Conservation (phyloP, 2,888 invertebrate species). For the Apantesis nais region DNA sequence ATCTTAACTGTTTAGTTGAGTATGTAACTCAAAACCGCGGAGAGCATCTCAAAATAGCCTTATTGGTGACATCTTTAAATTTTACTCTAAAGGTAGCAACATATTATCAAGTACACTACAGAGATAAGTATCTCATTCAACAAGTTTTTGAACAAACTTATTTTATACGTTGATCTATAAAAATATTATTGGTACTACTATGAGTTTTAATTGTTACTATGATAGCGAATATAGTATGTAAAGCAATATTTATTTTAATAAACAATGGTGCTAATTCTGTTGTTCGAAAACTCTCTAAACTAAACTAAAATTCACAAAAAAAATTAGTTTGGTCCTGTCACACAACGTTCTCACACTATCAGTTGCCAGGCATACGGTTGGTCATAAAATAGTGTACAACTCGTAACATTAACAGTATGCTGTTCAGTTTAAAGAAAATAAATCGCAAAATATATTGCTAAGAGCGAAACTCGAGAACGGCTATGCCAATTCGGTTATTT, state of each 20-base stretch:
- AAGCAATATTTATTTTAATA: neutral
- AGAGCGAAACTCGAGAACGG: too few species aligned
- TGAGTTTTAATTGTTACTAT: neutral
- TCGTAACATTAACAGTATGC: too few species aligned
- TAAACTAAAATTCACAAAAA: too few species aligned
- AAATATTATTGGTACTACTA: neutral
- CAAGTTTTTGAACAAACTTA: slow-evolving; percentile 23
- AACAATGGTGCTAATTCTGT: too few species aligned
- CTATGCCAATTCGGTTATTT: too few species aligned
- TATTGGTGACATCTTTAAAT: slow-evolving; percentile 7
- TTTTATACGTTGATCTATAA: slow-evolving; percentile 1
- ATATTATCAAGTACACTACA: slow-evolving; percentile 18
- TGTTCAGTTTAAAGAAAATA: too few species aligned
- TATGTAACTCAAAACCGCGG: neutral
- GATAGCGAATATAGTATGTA: neutral
- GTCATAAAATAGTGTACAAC: too few species aligned
- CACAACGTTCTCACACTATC: too few species aligned
- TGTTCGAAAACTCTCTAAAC: too few species aligned
- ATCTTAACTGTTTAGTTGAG: neutral
- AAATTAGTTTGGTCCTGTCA: too few species aligned
- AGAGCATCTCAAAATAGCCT: neutral
- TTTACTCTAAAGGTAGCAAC: slow-evolving; percentile 11
- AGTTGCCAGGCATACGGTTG: too few species aligned
- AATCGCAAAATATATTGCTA: too few species aligned
- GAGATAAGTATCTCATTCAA: slow-evolving; percentile 25